phyloP scores from a whole-genome alignment of 1,140 invertebrate species.

The Catajapyx aquilonaris region DNA sequence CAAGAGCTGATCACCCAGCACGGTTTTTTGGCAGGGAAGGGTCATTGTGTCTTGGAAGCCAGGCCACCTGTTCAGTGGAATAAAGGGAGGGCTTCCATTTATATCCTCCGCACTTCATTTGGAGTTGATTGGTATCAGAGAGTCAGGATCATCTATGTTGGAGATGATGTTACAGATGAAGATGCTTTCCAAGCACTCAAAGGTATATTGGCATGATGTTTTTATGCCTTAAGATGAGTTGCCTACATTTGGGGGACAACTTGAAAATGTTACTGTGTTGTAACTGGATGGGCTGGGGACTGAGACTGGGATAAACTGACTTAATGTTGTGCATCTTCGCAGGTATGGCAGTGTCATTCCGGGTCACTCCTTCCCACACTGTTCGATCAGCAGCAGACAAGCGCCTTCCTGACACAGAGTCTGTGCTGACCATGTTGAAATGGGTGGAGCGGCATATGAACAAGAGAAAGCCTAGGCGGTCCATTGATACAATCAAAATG shows the following conservation, averaged over 20 bases:
- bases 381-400: slow-evolving; percentile 68
- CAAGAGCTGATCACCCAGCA: slow-evolving; percentile 44
- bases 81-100: slow-evolving; percentile 71
- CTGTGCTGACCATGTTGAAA: slow-evolving; percentile 66
- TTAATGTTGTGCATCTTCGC: no score
- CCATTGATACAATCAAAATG: no score
- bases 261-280: no score
- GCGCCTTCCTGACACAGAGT: slow-evolving; percentile 64
- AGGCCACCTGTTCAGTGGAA: slow-evolving; percentile 78
- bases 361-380: slow-evolving; percentile 60
- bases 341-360: slow-evolving; percentile 68
- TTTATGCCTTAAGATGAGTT: no score
- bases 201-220: no score
- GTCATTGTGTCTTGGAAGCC: slow-evolving; percentile 67
- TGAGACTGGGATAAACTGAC: no score
- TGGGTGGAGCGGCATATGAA: slow-evolving; percentile 71
- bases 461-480: slow-evolving; percentile 15
- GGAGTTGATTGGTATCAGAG: slow-evolving; percentile 79
- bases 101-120: slow-evolving; percentile 69
- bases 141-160: slow-evolving; percentile 72
- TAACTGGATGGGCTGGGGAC: no score
- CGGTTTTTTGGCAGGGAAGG: slow-evolving; percentile 48
- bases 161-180: slow-evolving; percentile 75
- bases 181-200: slow-evolving; percentile 61
- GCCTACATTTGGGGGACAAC: no score